Percentiles rank a stretch among this genome's conserved stretches.
Evolutionary conservation across 2,797 vertebrate genomes (phyloP).

Genomic region (Aeoliscus strigatus): DNA sequence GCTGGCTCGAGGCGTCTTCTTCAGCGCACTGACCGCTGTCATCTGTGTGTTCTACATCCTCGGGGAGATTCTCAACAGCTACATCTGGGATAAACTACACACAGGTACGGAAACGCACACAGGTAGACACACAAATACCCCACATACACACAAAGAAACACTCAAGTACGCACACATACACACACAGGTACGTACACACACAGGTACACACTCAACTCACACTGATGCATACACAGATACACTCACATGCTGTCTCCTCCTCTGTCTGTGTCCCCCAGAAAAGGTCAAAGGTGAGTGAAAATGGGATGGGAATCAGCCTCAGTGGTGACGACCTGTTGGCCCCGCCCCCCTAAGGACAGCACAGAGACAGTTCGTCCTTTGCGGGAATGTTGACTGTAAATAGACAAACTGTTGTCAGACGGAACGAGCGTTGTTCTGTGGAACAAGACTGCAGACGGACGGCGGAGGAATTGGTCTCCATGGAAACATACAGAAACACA

Average conservation of each 20-base stretch:
- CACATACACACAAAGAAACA: neutral
- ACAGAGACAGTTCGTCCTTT: slow-evolving; percentile 5
- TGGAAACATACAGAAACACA: neutral
- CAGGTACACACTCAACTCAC: neutral
- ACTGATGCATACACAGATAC: neutral
- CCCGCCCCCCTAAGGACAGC: slow-evolving; percentile 17
- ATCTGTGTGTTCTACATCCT: slow-evolving; percentile 86
- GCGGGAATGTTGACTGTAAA: slow-evolving; percentile 9
- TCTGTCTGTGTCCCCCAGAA: slow-evolving; percentile 41
- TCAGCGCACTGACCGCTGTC: slow-evolving; percentile 74
- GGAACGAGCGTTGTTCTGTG: slow-evolving; percentile 1
- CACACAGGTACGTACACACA: neutral
- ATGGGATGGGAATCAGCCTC: neutral
- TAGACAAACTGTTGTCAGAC: neutral
- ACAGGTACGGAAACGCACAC: slow-evolving; percentile 32
- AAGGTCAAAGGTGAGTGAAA: slow-evolving; percentile 70
- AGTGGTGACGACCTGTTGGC: neutral
- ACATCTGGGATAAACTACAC: slow-evolving; percentile 87
- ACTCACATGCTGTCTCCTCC: neutral
- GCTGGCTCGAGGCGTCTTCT: slow-evolving; percentile 82
- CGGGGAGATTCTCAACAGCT: slow-evolving; percentile 91
- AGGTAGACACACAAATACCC: neutral
- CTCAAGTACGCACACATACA: no score
- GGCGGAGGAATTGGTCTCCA: neutral
- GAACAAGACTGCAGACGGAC: slow-evolving; percentile 1